These are phyloP conservation scores for Epinotia ramella DNA, from an alignment of 2,888 invertebrate genomes.

Conservation along the genomic window DNA sequence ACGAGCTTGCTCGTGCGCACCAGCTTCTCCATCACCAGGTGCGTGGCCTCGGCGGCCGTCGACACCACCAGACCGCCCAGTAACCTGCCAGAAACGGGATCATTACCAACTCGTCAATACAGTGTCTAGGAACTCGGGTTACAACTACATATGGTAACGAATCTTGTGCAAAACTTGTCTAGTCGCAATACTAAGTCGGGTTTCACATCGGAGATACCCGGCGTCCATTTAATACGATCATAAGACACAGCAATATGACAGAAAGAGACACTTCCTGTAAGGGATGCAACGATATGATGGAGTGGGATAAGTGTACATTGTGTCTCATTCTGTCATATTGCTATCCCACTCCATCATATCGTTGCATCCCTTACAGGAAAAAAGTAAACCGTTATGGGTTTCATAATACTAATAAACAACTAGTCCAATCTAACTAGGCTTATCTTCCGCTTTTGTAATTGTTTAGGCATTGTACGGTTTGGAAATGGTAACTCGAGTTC, in stretches of 20 bases:
- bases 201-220: no score
- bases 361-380: neutral
- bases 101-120: neutral
- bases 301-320: no score
- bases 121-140: slow-evolving; percentile 4
- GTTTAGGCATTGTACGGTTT: neutral
- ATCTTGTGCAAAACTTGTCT: neutral
- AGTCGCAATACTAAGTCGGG: no score
- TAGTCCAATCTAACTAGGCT: neutral
- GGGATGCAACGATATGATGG: no score
- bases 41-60: slow-evolving; percentile 92
- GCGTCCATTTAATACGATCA: neutral
- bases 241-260: neutral
- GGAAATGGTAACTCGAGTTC: slow-evolving; percentile 12
- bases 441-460: neutral
- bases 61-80: slow-evolving; percentile 93
- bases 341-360: neutral
- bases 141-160: neutral
- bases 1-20: slow-evolving; percentile 94
- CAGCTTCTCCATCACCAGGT: slow-evolving; percentile 93
- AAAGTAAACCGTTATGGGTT: neutral
- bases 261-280: no score
- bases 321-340: no score
- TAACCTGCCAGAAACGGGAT: slow-evolving; percentile 78
- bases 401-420: neutral